Evolutionary conservation across 1,140 invertebrate genomes (phyloP), one percentile per base, ranked within the genome.

Genomic region (Triops cancriformis): DNA sequence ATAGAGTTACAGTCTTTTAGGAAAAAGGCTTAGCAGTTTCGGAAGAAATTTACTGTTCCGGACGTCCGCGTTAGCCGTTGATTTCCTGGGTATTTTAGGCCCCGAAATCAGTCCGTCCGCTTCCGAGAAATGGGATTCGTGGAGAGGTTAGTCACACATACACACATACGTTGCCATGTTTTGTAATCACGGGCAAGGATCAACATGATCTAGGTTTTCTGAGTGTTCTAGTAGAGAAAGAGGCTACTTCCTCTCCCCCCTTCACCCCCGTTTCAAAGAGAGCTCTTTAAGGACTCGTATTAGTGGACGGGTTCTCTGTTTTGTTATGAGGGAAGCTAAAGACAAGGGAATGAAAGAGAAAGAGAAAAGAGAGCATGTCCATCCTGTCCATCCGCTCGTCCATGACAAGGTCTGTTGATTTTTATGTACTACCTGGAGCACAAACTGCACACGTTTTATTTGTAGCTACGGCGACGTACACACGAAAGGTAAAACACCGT

Each of bases 391-490:
- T 64, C 51, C 51, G 51, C 51, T 64, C 43, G 18, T 37, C 31
- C 31, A 37, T n/a, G 51, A 9, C 23, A 64, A 64, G 51, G 51
- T 64, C 51, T 64, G 51, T 64, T 64, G 51, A 64, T 23, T 64
- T 64, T 64, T 64, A 64, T 64, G 51, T 64, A 64, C 51, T 64
- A 64, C 51, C 51, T 64, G 51, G 51, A 23, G 51, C 51, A 64
- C 51, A 64, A 18, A 64, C 51, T 64, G 51, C 51, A 23, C 51
- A 64, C 14, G 51, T 64, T 64, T n/a, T 64, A 37, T 37, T 37
- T 37, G 31, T 37, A 37, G 14, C 51, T 64, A 64, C 6, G 10
- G 10, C 51, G 14, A 23, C 51, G 51, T 23, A 37, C 31, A 37
- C 31, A 37, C 31, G 31, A 23, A 64, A 64, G 51, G 51, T 64